A percentile compares a stretch with the other conserved stretches of the same genome.
Conservation (phyloP, 2,113 vertebrate species). For the Engystomops pustulosus region DNA sequence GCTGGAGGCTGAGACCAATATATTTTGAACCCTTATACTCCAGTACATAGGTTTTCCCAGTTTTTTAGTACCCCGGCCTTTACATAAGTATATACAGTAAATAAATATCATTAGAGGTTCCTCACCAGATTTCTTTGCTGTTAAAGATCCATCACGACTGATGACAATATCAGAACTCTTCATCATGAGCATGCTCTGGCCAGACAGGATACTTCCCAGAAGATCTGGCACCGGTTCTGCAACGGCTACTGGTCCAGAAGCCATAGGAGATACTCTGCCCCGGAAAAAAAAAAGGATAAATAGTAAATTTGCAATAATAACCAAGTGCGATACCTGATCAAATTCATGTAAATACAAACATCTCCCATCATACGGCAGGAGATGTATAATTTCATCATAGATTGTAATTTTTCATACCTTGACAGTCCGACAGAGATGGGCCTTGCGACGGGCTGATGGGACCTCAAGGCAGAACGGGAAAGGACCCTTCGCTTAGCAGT, state of each 20-base stretch:
- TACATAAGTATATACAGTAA: too few species aligned
- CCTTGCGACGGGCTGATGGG: slow-evolving; percentile 93
- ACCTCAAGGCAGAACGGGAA: slow-evolving; percentile 90
- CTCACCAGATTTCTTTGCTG: slow-evolving; percentile 80
- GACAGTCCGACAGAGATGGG: slow-evolving; percentile 83
- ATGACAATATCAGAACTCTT: slow-evolving; percentile 88
- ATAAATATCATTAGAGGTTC: not conserved
- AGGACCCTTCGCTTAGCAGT: slow-evolving; percentile 86
- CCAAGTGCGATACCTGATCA: too few species aligned
- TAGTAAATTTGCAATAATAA: not conserved
- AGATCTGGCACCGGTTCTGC: slow-evolving; percentile 86
- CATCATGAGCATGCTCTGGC: slow-evolving; percentile 93
- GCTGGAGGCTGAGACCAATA: too few species aligned
- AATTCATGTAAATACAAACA: too few species aligned
- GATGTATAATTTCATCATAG: too few species aligned
- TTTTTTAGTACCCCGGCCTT: too few species aligned
- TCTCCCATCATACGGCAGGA: too few species aligned
- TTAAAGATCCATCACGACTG: slow-evolving; percentile 92
- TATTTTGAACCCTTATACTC: too few species aligned
- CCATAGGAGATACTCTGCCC: slow-evolving; percentile 66
- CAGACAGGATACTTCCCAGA: slow-evolving; percentile 90
- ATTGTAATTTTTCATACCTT: slow-evolving; percentile 73
- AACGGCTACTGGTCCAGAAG: slow-evolving; percentile 71
- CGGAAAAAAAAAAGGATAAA: slow-evolving; percentile 59
- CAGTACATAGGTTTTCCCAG: too few species aligned